phyloP scores from a whole-genome alignment of 2,888 invertebrate species.

The Drosophila infuscata region DNA sequence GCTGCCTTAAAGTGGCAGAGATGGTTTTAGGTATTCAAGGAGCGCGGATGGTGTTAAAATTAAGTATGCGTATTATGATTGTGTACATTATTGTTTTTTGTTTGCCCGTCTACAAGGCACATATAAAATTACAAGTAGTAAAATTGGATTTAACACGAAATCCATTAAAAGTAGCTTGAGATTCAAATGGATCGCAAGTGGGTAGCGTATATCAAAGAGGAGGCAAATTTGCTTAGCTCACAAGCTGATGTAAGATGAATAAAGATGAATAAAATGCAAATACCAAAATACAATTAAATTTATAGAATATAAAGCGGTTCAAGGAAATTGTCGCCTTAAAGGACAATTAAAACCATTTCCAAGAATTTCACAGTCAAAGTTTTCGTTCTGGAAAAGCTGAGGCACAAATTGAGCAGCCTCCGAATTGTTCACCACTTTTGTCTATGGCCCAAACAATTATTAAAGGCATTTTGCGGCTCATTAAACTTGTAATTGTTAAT shows the following conservation, averaged over 20 bases:
- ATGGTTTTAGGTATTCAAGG: constrained; percentile 31
- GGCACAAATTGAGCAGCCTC: neutral
- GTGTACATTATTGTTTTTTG: constrained; percentile 17
- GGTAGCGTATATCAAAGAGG: neutral
- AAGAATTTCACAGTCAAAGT: constrained; percentile 11
- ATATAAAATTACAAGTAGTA: constrained; percentile 29
- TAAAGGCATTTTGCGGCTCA: constrained; percentile 68
- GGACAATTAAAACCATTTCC: neutral
- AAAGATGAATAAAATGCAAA: neutral
- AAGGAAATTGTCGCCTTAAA: neutral
- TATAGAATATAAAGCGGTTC: neutral
- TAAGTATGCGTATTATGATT: constrained; percentile 40
- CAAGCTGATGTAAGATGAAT: neutral
- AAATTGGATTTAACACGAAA: constrained; percentile 20
- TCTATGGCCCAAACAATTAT: constrained; percentile 58
- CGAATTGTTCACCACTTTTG: constrained; percentile 12
- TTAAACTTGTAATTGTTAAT: constrained; percentile 65
- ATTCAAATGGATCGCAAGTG: neutral
- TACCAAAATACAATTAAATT: neutral
- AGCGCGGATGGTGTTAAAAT: constrained; percentile 26
- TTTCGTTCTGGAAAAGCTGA: neutral
- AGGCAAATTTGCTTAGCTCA: neutral
- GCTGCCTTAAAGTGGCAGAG: constrained; percentile 42
- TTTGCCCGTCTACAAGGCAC: constrained; percentile 13
- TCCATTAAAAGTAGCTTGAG: constrained; percentile 3